Evolutionary conservation across 2,797 vertebrate species (phyloP), one percentile per base, ranked within the genome.

Genomic region (Clamator glandarius): DNA sequence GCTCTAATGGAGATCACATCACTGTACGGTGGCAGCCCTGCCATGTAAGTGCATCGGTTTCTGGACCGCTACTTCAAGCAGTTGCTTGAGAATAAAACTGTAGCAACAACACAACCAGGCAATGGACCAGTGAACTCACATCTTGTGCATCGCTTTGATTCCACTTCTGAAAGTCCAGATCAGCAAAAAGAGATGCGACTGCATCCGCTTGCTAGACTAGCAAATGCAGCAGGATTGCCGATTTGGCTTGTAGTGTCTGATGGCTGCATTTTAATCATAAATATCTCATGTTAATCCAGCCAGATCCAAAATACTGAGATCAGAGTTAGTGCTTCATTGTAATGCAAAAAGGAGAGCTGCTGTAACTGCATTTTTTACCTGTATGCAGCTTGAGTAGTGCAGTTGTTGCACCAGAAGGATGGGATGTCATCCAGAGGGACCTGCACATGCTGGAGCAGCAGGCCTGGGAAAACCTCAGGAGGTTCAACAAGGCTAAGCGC

Each of bases 1-100:
- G n/a, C 61, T 54, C 2, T 18, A 42, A 0, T 0, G 15, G 36
- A 46, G 41, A 12, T 26, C 5, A 16, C 5, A 9, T 13, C 25
- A 18, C 29, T 18, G 15, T 11, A 1, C 1, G 0, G 5, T 1
- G 4, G 8, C 26, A 28, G 7, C 26, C 11, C 17, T 51, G 28
- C 2, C 44, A 9, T 29, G 11, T 11, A 39, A 42, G 5, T 29
- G 11, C n/a, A 1, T 13, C 21, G 11, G 4, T 58, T 54, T 36
- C 26, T 36, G 8, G 8, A n/a, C 26, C 46, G 8, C 25, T 63
- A 33, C 0, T 54, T 36, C 15, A 61, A 39, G 31, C 57, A 74
- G 6, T 2, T 59, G 18, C 41, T 33, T 2, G 8, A 55, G 15
- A 83, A 21, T n/a, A 73, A 54, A 44, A 17, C 7, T 15, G 8